phyloP scores from a whole-genome alignment of 1,140 invertebrate species.

The Solenopsis fugax region DNA sequence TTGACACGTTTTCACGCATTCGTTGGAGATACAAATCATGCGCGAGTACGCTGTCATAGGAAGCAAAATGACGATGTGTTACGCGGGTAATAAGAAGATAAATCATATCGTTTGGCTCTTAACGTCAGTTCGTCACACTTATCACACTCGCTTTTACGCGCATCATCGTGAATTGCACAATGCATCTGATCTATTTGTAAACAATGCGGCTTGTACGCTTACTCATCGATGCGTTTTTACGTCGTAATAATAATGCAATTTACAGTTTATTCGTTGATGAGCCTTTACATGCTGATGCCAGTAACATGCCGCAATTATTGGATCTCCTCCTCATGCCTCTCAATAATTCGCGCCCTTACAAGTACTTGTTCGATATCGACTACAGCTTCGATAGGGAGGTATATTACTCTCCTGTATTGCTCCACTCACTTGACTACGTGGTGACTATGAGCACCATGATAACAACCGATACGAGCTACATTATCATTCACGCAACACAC shows the following conservation, averaged over 20 bases:
- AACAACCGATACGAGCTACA: slow-evolving; percentile 26
- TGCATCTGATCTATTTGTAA: neutral
- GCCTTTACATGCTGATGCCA: slow-evolving; percentile 9
- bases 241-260: slow-evolving; percentile 7
- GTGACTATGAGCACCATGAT: neutral
- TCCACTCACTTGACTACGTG: neutral
- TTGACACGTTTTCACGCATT: slow-evolving; percentile 29
- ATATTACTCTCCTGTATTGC: slow-evolving; percentile 29
- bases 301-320: slow-evolving; percentile 40
- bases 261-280: slow-evolving; percentile 17
- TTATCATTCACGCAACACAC: slow-evolving; percentile 9
- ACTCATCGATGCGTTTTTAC: neutral
- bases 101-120: neutral
- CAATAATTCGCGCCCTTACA: slow-evolving; percentile 34
- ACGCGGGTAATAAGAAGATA: slow-evolving; percentile 16
- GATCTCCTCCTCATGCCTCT: slow-evolving; percentile 1
- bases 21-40: slow-evolving; percentile 23
- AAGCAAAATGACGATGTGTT: slow-evolving; percentile 21
- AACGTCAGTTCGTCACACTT: neutral
- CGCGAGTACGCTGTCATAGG: slow-evolving; percentile 23
- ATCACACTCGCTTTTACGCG: neutral
- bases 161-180: neutral
- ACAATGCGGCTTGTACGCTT: no score
- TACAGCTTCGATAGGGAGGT: slow-evolving; percentile 31
- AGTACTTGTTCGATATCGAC: slow-evolving; percentile 27